These are phyloP conservation scores for Tenualosa thibaudeaui DNA, from an alignment of 2,797 vertebrate genomes.

Conservation along the genomic window DNA sequence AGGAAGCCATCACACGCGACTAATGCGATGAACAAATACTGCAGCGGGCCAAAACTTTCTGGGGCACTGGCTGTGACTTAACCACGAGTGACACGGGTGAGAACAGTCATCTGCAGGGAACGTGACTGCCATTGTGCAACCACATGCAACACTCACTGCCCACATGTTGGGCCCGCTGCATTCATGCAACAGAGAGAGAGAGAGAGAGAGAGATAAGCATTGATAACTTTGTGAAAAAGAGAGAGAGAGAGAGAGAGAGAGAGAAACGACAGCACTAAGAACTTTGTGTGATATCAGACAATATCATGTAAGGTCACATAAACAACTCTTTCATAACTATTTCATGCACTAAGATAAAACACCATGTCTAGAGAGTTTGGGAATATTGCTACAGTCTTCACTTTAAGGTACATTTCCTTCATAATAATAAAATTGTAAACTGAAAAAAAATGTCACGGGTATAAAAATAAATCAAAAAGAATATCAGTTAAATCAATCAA, in stretches of 20 bases:
- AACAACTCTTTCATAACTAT: background rate
- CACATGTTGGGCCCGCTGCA: background rate
- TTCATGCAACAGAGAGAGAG: background rate
- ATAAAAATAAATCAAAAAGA: too few species aligned
- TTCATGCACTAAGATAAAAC: background rate
- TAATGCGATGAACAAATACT: background rate
- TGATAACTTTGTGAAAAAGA: too few species aligned
- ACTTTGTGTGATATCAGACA: too few species aligned
- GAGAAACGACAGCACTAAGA: background rate
- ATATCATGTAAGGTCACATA: background rate
- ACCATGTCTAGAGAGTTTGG: too few species aligned
- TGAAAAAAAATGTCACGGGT: too few species aligned
- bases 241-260: background rate
- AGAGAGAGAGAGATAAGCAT: background rate
- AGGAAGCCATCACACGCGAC: background rate
- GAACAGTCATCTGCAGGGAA: constrained; percentile 28
- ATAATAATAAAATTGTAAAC: too few species aligned
- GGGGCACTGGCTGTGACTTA: constrained; percentile 31
- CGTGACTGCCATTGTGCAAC: constrained; percentile 31
- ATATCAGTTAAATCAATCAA: too few species aligned
- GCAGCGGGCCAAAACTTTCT: constrained; percentile 22
- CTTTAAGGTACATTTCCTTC: too few species aligned
- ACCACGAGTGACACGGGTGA: constrained; percentile 42
- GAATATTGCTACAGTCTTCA: too few species aligned
- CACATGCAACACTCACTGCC: background rate